Conservation (phyloP, 1,140 invertebrate species). For the Drosophila pallidifrons region DNA sequence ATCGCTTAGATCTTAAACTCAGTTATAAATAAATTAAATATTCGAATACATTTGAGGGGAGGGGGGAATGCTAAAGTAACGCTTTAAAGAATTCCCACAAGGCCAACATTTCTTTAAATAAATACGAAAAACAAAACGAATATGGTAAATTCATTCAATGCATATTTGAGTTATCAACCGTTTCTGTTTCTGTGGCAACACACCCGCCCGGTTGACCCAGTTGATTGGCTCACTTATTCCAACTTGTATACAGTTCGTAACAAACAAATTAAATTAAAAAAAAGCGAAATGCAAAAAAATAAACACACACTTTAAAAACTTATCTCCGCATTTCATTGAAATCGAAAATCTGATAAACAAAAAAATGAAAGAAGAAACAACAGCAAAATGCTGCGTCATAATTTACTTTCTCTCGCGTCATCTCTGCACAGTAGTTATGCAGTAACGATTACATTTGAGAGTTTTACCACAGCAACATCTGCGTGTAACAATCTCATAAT, state of each 20-base stretch:
- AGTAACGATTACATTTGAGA: constrained; percentile 8
- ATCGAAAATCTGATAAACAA: not conserved
- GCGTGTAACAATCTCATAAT: constrained; percentile 3
- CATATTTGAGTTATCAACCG: constrained; percentile 30
- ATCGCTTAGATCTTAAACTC: constrained; percentile 15
- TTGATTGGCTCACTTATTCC: constrained; percentile 24
- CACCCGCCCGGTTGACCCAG: constrained; percentile 28
- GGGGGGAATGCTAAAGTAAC: not conserved
- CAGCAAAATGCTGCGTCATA: constrained; percentile 14
- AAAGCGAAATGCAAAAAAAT: not conserved
- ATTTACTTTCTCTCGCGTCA: constrained; percentile 36
- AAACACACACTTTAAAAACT: not conserved
- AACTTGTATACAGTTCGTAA: constrained; percentile 4
- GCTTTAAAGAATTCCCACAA: constrained; percentile 16
- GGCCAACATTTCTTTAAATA: constrained; percentile 49
- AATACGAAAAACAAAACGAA: constrained; percentile 27
- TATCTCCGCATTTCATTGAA: constrained; percentile 4
- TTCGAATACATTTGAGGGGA: not conserved
- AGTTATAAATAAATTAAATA: constrained; percentile 29
- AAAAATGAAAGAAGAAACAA: not conserved
- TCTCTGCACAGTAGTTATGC: constrained; percentile 10
- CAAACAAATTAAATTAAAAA: not conserved
- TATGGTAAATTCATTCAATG: constrained; percentile 34
- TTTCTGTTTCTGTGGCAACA: constrained; percentile 9
- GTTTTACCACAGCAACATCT: constrained; percentile 7